Base-by-base conservation (phyloP, 2,113 vertebrate species). In the Peromyscus californicus region DNA sequence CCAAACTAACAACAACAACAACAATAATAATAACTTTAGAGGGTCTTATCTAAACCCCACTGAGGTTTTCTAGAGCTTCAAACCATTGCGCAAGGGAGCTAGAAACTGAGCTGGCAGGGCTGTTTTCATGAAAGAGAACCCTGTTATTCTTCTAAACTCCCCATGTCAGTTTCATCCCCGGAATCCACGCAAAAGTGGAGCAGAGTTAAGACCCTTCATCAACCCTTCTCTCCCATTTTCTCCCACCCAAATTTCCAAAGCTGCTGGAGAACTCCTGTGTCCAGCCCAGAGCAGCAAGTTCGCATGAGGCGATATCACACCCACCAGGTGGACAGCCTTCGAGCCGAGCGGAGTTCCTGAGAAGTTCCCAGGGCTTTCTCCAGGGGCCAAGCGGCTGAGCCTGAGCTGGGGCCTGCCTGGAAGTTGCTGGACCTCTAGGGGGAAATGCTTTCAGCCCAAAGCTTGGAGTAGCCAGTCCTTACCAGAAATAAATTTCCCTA, bases 281-380 rank as follows among this genome's bases (percentile, higher is more conserved):
- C 95, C 3, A 92, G 42, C 89, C 95, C 95, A 15, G 74, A 65
- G 0, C 98, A 98, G 22, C 1, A 45, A 0, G 75, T 94, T 51
- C 16, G 54, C 0, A 51, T 98, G 75, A 97, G 3, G 10, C 95
- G 90, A 5, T 98, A 98, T 90, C 98, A 94, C 91, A 97, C 97
- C 7, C 98, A 99, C 96, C 97, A 98, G 0, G 39, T 93, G 65
- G 95, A 92, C 3, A 94, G 97, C 78, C 93, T 85, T 54, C 26
- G 78, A 0, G 79, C 89, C 0, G 0, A 3, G 33, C 45, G 67
- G n/a, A 15, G 10, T 75, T 90, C 82, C 91, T 97, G 96, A 97
- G 78, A 42, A 39, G 39, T 65, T 29, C 13, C 7, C 7, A 63
- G 59, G n/a, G 59, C 39, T 45, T 84, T 42, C 67, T 59, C 69